These are phyloP conservation scores for Myotis lucifugus DNA, from an alignment of 2,113 vertebrate genomes.

Conservation along the genomic window DNA sequence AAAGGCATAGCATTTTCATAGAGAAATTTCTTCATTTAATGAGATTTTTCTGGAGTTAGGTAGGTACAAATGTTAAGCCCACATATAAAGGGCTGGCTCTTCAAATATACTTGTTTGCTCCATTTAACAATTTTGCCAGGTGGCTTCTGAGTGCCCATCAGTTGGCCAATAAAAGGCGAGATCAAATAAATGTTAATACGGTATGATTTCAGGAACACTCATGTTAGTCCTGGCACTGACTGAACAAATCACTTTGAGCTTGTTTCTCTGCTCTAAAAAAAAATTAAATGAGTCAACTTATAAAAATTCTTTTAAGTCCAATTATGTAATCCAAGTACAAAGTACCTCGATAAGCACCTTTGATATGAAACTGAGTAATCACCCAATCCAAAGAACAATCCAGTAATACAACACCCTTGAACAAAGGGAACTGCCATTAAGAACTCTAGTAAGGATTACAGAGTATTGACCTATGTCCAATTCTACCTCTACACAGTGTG, in stretches of 20 bases:
- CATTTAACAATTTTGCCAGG: neutral
- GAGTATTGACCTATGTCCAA: neutral
- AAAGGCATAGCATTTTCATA: slow-evolving; percentile 26
- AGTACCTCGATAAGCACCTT: slow-evolving; percentile 23
- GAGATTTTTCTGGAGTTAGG: slow-evolving; percentile 12
- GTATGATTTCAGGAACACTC: neutral
- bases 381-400: neutral
- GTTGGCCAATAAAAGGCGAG: neutral
- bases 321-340: neutral
- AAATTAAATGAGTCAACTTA: neutral
- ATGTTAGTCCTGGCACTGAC: neutral
- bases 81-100: neutral
- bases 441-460: neutral
- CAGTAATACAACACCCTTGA: neutral
- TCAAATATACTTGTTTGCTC: neutral
- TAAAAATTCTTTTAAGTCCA: neutral
- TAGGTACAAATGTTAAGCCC: slow-evolving; percentile 26
- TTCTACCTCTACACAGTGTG: neutral
- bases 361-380: neutral
- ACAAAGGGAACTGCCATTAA: neutral
- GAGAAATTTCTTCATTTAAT: slow-evolving; percentile 57
- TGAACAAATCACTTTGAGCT: neutral
- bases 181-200: neutral
- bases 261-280: slow-evolving; percentile 30
- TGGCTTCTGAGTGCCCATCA: neutral